Percentiles rank a stretch among this genome's conserved stretches.
These are phyloP conservation scores for Leuciscus idus DNA, from an alignment of 2,113 vertebrate species.

Conservation along the genomic window DNA sequence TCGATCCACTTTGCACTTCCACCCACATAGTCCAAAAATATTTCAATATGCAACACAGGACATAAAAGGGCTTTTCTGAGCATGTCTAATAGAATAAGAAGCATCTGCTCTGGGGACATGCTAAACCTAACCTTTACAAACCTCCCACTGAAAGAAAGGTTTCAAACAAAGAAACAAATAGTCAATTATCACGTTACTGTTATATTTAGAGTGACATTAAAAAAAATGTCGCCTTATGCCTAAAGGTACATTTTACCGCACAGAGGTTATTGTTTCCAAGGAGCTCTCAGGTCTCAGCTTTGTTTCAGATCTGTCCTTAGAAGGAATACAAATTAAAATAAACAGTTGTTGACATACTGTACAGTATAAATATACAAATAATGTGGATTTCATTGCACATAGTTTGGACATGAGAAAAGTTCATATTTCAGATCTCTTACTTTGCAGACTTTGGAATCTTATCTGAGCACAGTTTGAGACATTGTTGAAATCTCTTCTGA, in stretches of 20 bases:
- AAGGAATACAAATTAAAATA: not conserved
- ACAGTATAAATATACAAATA: not conserved
- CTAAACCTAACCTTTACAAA: constrained; percentile 9
- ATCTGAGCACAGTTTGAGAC: not conserved
- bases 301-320: not conserved
- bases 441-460: not conserved
- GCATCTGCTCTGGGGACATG: not conserved
- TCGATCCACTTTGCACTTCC: constrained; percentile 11
- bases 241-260: not conserved
- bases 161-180: not conserved
- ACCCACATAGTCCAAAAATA: constrained; percentile 53
- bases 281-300: not conserved
- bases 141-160: not conserved
- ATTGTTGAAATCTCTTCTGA: not conserved
- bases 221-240: not conserved
- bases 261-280: not conserved
- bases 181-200: not conserved
- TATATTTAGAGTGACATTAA: not conserved
- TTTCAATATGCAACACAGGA: not conserved
- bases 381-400: not conserved
- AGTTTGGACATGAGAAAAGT: not conserved
- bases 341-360: not conserved
- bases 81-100: constrained; percentile 40
- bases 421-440: not conserved
- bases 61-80: constrained; percentile 33